Conservation (phyloP, 2,888 invertebrate species). For the Volucella zonaria region DNA sequence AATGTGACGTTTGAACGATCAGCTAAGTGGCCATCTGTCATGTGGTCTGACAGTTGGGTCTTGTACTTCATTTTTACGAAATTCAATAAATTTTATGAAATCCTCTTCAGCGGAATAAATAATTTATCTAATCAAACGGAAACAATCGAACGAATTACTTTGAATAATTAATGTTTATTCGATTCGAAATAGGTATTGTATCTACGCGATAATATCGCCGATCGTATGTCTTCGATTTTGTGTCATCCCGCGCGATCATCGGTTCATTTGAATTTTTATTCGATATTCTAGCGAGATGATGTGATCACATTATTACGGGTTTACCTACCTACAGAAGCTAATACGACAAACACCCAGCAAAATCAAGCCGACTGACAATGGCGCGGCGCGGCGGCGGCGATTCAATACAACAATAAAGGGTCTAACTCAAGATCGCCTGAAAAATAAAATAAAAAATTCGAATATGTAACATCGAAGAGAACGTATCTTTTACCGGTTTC, state of each 20-base stretch:
- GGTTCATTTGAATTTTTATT: constrained; percentile 68
- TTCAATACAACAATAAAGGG: constrained; percentile 49
- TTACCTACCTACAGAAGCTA: too few species aligned
- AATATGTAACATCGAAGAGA: too few species aligned
- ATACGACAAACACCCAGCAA: too few species aligned
- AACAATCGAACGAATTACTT: constrained; percentile 62
- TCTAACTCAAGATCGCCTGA: constrained; percentile 5
- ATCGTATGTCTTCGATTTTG: constrained; percentile 6
- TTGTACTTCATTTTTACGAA: constrained; percentile 41
- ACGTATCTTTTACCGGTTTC: constrained; percentile 44
- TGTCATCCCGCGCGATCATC: not conserved
- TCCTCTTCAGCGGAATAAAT: constrained; percentile 37
- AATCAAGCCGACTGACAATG: too few species aligned
- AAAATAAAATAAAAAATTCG: too few species aligned
- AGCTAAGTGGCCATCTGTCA: constrained; percentile 63
- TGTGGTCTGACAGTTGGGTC: constrained; percentile 44
- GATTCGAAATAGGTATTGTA: constrained; percentile 55
- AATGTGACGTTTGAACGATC: constrained; percentile 67
- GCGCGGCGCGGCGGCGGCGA: not conserved
- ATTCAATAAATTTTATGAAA: constrained; percentile 14
- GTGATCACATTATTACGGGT: constrained; percentile 54
- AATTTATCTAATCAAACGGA: constrained; percentile 54
- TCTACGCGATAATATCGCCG: constrained; percentile 29
- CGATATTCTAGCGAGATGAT: constrained; percentile 51
- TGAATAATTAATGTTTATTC: constrained; percentile 66